Percentiles rank a stretch among this genome's conserved stretches.
These are phyloP conservation scores for Drosophila kurseongensis DNA, from an alignment of 1,140 invertebrate species.

Conservation along the genomic window DNA sequence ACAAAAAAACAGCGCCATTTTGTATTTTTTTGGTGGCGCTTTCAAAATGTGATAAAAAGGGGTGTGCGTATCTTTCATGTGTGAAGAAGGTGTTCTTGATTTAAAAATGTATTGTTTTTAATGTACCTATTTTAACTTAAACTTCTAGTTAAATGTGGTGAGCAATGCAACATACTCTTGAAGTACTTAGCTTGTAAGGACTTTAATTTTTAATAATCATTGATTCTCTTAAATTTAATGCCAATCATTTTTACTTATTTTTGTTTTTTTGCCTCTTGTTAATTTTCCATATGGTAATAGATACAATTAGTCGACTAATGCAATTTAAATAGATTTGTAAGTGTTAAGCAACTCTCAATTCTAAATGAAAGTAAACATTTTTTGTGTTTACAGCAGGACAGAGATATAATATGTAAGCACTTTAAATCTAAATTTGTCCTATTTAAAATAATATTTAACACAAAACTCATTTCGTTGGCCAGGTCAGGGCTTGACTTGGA, in stretches of 20 bases:
- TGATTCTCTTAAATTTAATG: too few relatives aligned
- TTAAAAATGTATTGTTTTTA: too few relatives aligned
- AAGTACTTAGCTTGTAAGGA: too few relatives aligned
- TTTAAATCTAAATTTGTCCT: background rate
- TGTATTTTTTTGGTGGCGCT: conserved; percentile 28
- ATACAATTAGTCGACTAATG: too few relatives aligned
- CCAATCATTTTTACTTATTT: too few relatives aligned
- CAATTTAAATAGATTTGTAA: too few relatives aligned
- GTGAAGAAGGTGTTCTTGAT: conserved; percentile 1
- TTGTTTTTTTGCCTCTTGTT: too few relatives aligned
- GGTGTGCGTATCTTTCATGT: conserved; percentile 38
- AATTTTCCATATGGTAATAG: too few relatives aligned
- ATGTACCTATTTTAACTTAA: too few relatives aligned
- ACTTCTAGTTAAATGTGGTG: too few relatives aligned
- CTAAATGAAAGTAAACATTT: background rate
- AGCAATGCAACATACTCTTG: too few relatives aligned
- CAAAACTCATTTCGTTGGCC: background rate
- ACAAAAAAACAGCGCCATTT: conserved; percentile 37
- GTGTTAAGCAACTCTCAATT: background rate
- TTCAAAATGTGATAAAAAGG: conserved; percentile 48
- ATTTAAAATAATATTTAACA: background rate
- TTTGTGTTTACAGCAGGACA: background rate
- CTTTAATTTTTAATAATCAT: too few relatives aligned
- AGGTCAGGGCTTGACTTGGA: background rate
- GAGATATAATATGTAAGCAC: background rate